These are phyloP conservation scores for Neodiprion fabricii DNA, from an alignment of 1,140 invertebrate species.

Conservation along the genomic window DNA sequence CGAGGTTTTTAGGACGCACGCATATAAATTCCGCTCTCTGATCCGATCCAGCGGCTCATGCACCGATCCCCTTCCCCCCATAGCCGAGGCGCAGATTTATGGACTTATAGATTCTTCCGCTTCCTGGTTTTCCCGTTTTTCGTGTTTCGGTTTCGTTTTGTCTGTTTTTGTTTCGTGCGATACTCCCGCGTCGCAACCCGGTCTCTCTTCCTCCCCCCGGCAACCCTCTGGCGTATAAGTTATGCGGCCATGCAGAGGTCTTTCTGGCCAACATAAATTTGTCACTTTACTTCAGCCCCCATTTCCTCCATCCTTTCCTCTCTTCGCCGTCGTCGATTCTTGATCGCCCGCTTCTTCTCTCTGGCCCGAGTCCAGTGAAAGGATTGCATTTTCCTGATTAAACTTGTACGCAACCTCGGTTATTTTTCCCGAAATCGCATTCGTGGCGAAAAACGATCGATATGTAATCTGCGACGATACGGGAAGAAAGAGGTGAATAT, in stretches of 20 bases:
- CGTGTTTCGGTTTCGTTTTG: constrained; percentile 24
- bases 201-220: constrained; percentile 21
- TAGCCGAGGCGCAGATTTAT: constrained; percentile 42
- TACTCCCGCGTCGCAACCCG: constrained; percentile 18
- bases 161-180: constrained; percentile 14
- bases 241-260: constrained; percentile 34
- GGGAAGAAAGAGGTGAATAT: too few relatives aligned
- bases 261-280: constrained; percentile 43
- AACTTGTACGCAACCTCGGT: constrained; percentile 21
- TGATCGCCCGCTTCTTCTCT: background rate
- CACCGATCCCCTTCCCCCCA: constrained; percentile 24
- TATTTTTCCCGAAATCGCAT: constrained; percentile 18
- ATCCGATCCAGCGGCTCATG: background rate
- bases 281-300: constrained; percentile 25
- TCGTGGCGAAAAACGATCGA: constrained; percentile 19
- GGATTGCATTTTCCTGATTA: constrained; percentile 1
- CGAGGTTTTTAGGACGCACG: constrained; percentile 4
- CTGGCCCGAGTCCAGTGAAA: constrained; percentile 10
- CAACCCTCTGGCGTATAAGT: constrained; percentile 29
- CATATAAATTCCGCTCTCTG: background rate
- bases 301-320: constrained; percentile 20
- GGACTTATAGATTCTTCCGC: constrained; percentile 51
- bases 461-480: too few relatives aligned
- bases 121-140: constrained; percentile 26
- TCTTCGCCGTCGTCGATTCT: constrained; percentile 7